Evolutionary conservation across 2,888 invertebrate genomes (phyloP).

Genomic region (Torymus tubicola): DNA sequence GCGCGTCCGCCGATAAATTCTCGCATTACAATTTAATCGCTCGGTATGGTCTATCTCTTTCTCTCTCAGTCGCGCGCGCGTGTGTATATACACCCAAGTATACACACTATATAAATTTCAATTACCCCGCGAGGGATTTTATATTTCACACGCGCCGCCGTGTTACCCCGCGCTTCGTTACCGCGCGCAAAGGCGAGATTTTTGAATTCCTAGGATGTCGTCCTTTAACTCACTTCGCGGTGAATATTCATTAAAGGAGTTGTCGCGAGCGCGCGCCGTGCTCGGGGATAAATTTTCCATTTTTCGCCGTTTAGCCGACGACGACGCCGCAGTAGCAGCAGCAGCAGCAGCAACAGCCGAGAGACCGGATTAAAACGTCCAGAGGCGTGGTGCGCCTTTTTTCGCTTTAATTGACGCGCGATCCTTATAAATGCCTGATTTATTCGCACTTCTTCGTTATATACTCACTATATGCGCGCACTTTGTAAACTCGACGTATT

Average conservation of each 20-base stretch:
- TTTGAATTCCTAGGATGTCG: constrained; percentile 22
- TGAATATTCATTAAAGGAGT: constrained; percentile 35
- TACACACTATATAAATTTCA: constrained; percentile 51
- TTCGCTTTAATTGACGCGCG: too few species aligned
- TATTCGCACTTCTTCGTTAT: too few species aligned
- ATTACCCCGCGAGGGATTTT: constrained; percentile 40
- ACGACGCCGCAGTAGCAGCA: background rate
- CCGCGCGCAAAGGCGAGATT: background rate
- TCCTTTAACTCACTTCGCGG: constrained; percentile 24
- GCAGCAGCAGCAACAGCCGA: too few species aligned
- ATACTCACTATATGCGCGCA: background rate
- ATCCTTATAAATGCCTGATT: too few species aligned
- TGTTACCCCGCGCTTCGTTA: constrained; percentile 18
- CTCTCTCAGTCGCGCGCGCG: background rate
- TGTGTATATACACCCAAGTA: background rate
- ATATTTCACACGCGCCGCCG: constrained; percentile 18
- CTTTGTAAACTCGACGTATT: too few species aligned
- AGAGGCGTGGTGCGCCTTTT: too few species aligned
- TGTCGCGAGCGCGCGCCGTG: too few species aligned
- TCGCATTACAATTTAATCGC: constrained; percentile 55
- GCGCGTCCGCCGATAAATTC: constrained; percentile 46
- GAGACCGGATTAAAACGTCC: too few species aligned
- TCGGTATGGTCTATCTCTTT: background rate
- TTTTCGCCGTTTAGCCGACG: constrained; percentile 1
- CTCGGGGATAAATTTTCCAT: constrained; percentile 23